Conservation (phyloP, 2,113 vertebrate species). For the Oophaga pumilio region DNA sequence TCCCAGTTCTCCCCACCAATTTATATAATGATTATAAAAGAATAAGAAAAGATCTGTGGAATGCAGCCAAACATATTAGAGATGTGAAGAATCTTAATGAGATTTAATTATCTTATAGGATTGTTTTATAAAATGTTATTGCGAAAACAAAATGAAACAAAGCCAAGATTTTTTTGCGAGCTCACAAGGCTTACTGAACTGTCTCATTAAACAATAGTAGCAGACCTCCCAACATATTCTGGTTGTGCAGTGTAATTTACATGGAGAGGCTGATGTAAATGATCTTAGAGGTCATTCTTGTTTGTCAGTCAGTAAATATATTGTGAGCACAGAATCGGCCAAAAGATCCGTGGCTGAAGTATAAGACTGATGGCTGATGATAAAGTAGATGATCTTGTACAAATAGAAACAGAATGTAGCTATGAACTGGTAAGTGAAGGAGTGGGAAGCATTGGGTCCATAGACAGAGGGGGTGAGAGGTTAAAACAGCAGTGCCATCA, state of each 20-base stretch:
- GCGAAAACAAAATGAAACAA: background rate
- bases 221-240: background rate
- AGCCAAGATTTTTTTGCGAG: background rate
- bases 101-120: background rate
- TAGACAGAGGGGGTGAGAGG: background rate
- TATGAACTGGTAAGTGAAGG: background rate
- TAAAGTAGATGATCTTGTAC: background rate
- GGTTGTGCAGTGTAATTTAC: background rate
- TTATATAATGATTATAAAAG: background rate
- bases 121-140: background rate
- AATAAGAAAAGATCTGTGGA: background rate
- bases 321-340: background rate
- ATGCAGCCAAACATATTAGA: background rate
- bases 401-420: background rate
- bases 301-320: background rate
- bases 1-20: background rate
- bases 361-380: background rate
- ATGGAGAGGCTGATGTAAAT: background rate
- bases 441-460: background rate
- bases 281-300: background rate
- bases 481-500: slow-evolving; percentile 4
- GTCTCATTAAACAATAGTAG: background rate
- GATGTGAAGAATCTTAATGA: background rate
- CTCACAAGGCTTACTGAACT: background rate
- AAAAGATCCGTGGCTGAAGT: background rate